Base-by-base conservation (phyloP, 2,888 invertebrate species). In the Drosophila algonquin region DNA sequence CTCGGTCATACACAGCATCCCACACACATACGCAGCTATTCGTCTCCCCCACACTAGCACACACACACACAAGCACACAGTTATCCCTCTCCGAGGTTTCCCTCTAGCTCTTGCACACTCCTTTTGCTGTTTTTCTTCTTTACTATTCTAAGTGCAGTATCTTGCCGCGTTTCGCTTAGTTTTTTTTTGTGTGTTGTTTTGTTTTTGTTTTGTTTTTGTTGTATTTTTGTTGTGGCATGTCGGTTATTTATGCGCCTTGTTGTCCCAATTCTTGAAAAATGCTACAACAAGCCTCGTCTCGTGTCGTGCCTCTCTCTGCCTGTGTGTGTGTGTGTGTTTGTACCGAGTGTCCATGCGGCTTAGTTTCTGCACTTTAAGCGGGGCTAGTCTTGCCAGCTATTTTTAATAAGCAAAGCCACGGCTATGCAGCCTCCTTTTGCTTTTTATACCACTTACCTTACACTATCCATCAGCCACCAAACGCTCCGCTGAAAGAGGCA, bases 171-270 rank as follows among this genome's bases (percentile, higher is more conserved):
- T 81, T 87, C 64, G 76, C 60, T 73, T 75, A 64, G 65, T 76
- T 75, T 67, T 59, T 53, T 59, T 21, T 21, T 21, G 21, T 21
- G 21, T 24, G 24, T 24, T 24, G 24, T 24, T 24, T 24, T 24
- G 3, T 24, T 24, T 24, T 24, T 24, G 24, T 18, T 18, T 16
- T 45, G 57, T 54, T 54, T 50, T 73, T 57, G 54, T 46, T 52
- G 9, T 27, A 0, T 46, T 50, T 55, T 61, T 69, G 47, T 62
- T 71, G 52, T 82, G 79, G 89, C 87, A 86, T 86, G 75, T 74
- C 79, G 84, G 89, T 87, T 85, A 88, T 88, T 85, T 85, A 85
- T 85, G 87, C 87, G 84, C 84, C 85, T 87, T 75, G 87, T 73
- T 84, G 85, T 85, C 87, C 85, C 89, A 85, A 85, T 85, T 85